Percentiles rank a stretch among this genome's conserved stretches.
These are phyloP conservation scores for Monomorium pharaonis DNA, from an alignment of 1,140 invertebrate genomes.

Conservation along the genomic window DNA sequence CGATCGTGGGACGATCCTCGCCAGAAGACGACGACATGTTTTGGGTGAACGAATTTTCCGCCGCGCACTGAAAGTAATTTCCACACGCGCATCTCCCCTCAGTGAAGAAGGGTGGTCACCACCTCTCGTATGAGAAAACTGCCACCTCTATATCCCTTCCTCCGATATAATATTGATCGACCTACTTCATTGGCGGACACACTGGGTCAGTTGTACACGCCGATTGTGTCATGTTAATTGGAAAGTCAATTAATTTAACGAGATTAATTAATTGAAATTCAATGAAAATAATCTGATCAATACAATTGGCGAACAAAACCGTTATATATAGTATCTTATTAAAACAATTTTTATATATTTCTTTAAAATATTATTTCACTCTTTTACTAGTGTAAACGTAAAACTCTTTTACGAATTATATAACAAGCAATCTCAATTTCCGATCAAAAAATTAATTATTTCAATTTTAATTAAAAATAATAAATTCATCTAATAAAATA, in stretches of 20 bases:
- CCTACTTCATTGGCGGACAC: conserved; percentile 78
- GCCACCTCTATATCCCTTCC: conserved; percentile 36
- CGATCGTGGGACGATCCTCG: conserved; percentile 69
- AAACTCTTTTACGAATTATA: not conserved
- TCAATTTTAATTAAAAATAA: not conserved
- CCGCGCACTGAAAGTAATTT: conserved; percentile 70
- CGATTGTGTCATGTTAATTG: not conserved
- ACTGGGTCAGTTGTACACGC: conserved; percentile 47
- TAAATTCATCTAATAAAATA: not conserved
- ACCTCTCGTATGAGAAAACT: conserved; percentile 71
- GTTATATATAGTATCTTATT: not conserved
- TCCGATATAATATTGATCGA: conserved; percentile 84
- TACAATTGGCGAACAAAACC: not conserved
- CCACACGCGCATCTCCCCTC: conserved; percentile 74
- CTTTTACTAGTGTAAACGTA: not conserved
- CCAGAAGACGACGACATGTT: conserved; percentile 76
- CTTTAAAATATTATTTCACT: not conserved
- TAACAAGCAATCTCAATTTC: too few species aligned
- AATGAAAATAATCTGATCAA: not conserved
- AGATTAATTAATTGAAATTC: conserved; percentile 17
- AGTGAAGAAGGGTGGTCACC: conserved; percentile 66
- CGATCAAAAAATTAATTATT: too few species aligned
- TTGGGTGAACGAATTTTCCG: conserved; percentile 72
- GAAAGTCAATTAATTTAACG: not conserved
- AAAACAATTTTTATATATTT: not conserved